Conservation (phyloP, 1,140 invertebrate species). For the Phocides pigmalion region DNA sequence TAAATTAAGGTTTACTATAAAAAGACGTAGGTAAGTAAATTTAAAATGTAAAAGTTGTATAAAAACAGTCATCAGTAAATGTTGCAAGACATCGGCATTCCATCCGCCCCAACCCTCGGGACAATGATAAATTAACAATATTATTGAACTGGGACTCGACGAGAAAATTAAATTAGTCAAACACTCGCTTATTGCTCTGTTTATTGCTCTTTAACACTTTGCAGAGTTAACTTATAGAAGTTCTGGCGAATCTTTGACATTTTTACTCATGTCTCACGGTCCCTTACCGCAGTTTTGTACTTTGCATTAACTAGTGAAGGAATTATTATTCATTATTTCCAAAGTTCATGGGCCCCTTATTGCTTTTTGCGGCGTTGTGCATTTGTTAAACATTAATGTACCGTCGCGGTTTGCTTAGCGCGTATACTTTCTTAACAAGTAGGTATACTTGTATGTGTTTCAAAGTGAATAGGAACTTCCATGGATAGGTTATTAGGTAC, state of each 20-base stretch:
- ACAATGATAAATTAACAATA: conserved; percentile 77
- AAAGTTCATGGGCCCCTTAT: conserved; percentile 44
- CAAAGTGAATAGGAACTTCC: too few species aligned
- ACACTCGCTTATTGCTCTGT: conserved; percentile 49
- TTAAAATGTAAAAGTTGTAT: conserved; percentile 18
- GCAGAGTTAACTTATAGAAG: conserved; percentile 57
- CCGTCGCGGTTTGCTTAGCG: conserved; percentile 50
- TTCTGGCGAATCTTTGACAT: conserved; percentile 47
- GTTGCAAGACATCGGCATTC: conserved; percentile 46
- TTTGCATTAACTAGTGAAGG: conserved; percentile 66
- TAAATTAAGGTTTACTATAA: neutral
- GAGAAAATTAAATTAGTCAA: conserved; percentile 67
- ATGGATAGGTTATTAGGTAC: too few species aligned
- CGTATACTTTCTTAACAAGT: too few species aligned
- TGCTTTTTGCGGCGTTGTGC: conserved; percentile 63
- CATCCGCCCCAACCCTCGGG: conserved; percentile 51
- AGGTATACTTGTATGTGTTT: too few species aligned
- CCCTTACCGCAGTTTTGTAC: conserved; percentile 33
- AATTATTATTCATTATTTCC: conserved; percentile 73
- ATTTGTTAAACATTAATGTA: conserved; percentile 71
- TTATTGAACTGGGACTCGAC: conserved; percentile 57
- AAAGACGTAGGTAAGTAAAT: too few species aligned
- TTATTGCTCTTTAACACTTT: conserved; percentile 46
- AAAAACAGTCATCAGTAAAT: conserved; percentile 40
- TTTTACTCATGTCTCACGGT: conserved; percentile 48